Evolutionary conservation across 2,888 invertebrate genomes (phyloP).

Genomic region (Drosophila anomalata): DNA sequence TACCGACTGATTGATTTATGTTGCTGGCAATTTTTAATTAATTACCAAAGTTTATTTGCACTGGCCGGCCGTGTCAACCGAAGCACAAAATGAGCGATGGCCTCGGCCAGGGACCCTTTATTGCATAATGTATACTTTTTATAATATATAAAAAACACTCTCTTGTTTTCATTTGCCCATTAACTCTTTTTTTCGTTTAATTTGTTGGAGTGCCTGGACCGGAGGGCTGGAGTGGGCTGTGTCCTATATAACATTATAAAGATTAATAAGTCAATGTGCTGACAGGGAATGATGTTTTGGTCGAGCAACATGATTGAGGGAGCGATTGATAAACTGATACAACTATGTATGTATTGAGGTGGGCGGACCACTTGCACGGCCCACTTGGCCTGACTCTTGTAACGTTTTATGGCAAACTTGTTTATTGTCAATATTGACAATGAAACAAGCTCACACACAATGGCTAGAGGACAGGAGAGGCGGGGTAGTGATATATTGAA

Average conservation of each 20-base stretch:
- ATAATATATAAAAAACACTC: constrained; percentile 66
- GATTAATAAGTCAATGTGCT: constrained; percentile 72
- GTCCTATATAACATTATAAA: constrained; percentile 20
- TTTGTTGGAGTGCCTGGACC: constrained; percentile 59
- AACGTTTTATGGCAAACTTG: constrained; percentile 75
- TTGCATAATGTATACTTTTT: constrained; percentile 67
- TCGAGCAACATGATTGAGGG: constrained; percentile 65
- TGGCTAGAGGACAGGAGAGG: not conserved
- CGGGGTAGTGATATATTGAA: not conserved
- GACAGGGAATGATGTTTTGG: constrained; percentile 49
- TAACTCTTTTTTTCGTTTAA: constrained; percentile 45
- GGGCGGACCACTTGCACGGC: constrained; percentile 22
- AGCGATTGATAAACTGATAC: constrained; percentile 41
- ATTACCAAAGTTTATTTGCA: constrained; percentile 71
- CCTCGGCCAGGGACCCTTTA: constrained; percentile 32
- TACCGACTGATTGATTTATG: constrained; percentile 68
- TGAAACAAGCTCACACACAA: constrained; percentile 47
- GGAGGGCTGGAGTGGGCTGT: not conserved
- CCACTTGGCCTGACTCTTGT: constrained; percentile 51
- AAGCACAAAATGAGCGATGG: constrained; percentile 58
- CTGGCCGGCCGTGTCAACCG: constrained; percentile 60
- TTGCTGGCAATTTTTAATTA: constrained; percentile 68
- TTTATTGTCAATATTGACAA: constrained; percentile 79
- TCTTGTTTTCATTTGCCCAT: constrained; percentile 45
- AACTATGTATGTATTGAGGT: constrained; percentile 36